Base-by-base conservation (phyloP, 2,888 invertebrate species). In the Dolichomitus sp. region DNA sequence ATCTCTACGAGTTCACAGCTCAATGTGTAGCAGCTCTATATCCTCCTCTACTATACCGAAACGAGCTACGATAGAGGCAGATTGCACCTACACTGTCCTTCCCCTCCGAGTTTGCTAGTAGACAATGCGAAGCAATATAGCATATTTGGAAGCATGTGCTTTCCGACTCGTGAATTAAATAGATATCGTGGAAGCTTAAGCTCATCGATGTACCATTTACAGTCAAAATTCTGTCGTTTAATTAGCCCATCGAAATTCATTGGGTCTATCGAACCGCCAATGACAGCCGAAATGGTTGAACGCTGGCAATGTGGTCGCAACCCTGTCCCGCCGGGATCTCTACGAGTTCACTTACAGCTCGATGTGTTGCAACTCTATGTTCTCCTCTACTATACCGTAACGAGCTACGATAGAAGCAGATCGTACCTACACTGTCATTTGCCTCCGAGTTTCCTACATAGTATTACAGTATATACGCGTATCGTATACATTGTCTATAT, bases 181-280 rank as follows among this genome's bases (percentile, higher is more conserved):
- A n/a, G 17, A 12, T 17, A 40, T 12, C 12, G 23, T 12, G 4
- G 5, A 9, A 59, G 7, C 17, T 19, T 19, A 63, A 40, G 23
- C 17, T 11, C 59, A 30, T 33, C 14, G 30, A 33, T 7, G 6
- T 54, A 4, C 59, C 33, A 9, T 17, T 59, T 6, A 23, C 37
- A 30, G 14, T 37, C 17, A 59, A 59, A 59, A n/a, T 23, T 23
- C 23, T 23, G 23, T 1, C 65, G 63, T 68, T 42, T 27, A 45
- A 61, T 66, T 52, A 45, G 45, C 27, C 81, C 48, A 68, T 81
- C 65, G 81, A 73, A 50, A 81, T 81, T 81, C 77, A 77, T 69
- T 52, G 73, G 72, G 59, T 81, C 77, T 73, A 81, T 81, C 77
- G 77, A 73, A 77, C 73, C 70, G 68, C 59, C n/a, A 68, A 59